These are phyloP conservation scores for Melipona quadrifasciata DNA, from an alignment of 1,140 invertebrate species.

Conservation along the genomic window DNA sequence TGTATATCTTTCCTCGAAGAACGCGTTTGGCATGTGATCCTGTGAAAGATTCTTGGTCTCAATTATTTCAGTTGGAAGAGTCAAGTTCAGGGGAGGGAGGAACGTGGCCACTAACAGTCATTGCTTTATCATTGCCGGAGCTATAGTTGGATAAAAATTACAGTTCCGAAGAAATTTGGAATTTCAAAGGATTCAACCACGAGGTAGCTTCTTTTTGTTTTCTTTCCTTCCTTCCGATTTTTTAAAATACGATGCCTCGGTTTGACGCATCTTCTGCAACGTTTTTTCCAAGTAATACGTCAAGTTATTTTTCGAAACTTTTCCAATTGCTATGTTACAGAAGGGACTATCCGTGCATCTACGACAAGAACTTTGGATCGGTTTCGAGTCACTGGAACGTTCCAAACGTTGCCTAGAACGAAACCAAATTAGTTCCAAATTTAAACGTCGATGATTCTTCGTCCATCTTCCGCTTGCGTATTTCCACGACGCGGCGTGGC, in stretches of 20 bases:
- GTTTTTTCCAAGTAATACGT: no score
- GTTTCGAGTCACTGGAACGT: neutral
- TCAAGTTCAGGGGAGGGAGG: neutral
- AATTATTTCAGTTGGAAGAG: neutral
- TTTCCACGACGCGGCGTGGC: neutral
- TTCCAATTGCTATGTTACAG: no score
- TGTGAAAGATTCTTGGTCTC: conserved; percentile 57
- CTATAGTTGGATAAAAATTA: no score
- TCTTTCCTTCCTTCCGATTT: no score
- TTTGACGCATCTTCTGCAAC: no score
- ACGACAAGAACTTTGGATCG: neutral
- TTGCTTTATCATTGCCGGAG: neutral
- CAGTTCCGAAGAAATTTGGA: no score
- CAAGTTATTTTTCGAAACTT: no score
- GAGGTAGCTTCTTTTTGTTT: no score
- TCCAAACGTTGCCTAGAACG: no score
- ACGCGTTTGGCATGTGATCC: conserved; percentile 55
- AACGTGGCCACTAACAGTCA: neutral
- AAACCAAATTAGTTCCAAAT: neutral
- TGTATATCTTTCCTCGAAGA: conserved; percentile 35
- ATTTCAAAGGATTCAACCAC: no score
- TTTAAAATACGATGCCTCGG: no score
- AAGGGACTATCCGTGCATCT: no score
- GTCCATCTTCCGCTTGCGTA: neutral
- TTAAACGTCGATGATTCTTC: neutral